Conservation (phyloP, 2,888 invertebrate species). For the Limenitis camilla region DNA sequence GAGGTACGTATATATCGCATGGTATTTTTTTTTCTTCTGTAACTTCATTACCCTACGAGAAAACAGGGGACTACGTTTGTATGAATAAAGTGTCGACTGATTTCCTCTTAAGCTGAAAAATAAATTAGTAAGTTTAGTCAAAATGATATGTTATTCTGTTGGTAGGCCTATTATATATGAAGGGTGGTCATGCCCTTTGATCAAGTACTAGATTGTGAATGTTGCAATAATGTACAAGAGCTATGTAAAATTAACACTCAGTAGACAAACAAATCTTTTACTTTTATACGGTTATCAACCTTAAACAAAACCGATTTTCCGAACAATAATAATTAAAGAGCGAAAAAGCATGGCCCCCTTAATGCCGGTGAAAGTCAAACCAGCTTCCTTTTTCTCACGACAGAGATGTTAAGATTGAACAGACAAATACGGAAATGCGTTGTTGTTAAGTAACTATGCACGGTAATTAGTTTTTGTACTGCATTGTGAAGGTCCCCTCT, state of each 20-base stretch:
- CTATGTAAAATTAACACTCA: neutral
- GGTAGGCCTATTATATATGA: no score
- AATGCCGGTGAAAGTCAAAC: conserved; percentile 50
- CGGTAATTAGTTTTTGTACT: conserved; percentile 26
- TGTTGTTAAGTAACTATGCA: conserved; percentile 24
- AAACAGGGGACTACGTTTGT: no score
- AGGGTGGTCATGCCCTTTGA: no score
- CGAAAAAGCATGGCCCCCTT: conserved; percentile 38
- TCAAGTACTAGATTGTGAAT: no score
- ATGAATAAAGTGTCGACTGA: no score
- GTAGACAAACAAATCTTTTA: neutral
- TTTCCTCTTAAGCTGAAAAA: no score
- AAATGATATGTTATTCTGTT: no score
- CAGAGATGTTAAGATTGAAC: conserved; percentile 38
- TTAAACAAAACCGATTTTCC: conserved; percentile 26
- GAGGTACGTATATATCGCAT: no score
- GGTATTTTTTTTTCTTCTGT: no score
- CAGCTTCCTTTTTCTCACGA: conserved; percentile 54
- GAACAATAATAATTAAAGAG: conserved; percentile 34
- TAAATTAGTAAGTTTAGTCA: no score
- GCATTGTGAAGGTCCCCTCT: conserved; percentile 20
- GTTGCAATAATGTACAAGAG: neutral
- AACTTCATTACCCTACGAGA: no score
- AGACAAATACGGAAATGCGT: conserved; percentile 35
- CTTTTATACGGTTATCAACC: neutral